Base-by-base conservation (phyloP, 2,888 invertebrate species). In the Troides helena region DNA sequence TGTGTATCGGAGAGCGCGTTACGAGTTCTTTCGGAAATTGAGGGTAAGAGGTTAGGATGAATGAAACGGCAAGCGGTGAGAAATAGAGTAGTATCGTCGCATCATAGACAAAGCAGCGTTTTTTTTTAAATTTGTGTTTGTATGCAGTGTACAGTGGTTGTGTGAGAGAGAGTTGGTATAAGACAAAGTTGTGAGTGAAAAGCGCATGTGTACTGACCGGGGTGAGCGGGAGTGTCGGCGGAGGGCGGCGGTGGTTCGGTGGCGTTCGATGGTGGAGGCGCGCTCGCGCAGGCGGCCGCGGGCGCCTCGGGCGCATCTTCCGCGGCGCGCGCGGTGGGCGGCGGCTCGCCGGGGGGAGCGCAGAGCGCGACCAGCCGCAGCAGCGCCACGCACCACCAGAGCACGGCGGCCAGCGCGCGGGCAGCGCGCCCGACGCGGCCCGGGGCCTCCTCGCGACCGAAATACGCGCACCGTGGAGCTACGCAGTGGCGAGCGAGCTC, bases 311-410 rank as follows among this genome's bases (percentile, higher is more conserved):
- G 88, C 87, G 89, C 87, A 87, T 88, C 86, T 83, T 88, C 88
- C 83, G 88, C 85, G 86, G 87, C 87, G 86, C 86, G 87, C 85
- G 86, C 85, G 85, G 85, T 83, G 85, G 85, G 85, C 84, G 86
- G 82, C 83, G 84, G 81, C 82, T 84, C 82, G 81, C 80, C 84
- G 81, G 90, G 88, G 82, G 89, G 90, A 82, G 90, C 90, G 81
- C 90, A 89, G 81, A 88, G 87, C 88, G 85, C 90, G 88, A 88
- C 89, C 90, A 91, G 89, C 90, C 89, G 90, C 89, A 90, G 89
- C 89, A 91, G 89, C 90, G 91, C 90, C 90, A 90, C 90, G 88
- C 92, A 90, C 90, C 90, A 91, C 90, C 90, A 90, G 91, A 90
- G 87, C 90, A 90, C 89, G 90, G 90, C 90, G 88, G 91, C 89